These are phyloP conservation scores for Parasteatoda tepidariorum DNA, from an alignment of 1,140 invertebrate species.

Conservation along the genomic window DNA sequence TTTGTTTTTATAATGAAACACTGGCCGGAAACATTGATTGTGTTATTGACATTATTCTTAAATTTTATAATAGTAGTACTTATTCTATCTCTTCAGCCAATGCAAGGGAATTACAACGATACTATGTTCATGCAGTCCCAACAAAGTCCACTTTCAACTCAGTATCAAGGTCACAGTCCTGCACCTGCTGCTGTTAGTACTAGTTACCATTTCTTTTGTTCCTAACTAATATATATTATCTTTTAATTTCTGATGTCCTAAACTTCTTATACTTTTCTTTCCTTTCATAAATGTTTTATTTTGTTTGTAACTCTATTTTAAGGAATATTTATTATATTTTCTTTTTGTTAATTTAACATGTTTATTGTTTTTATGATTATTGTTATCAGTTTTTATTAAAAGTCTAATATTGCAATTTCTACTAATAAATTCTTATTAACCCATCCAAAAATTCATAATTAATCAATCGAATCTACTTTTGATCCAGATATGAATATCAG, in stretches of 20 bases:
- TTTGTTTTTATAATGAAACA: background rate
- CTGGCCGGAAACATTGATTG: no score
- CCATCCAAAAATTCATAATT: no score
- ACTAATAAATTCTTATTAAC: no score
- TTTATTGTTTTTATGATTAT: no score
- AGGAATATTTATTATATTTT: background rate
- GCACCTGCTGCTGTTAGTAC: conserved; percentile 46
- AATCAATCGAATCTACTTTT: no score
- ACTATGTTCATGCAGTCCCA: conserved; percentile 49
- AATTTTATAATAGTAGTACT: background rate
- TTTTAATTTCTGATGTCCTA: background rate
- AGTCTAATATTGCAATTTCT: no score
- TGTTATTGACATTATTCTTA: no score
- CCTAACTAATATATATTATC: background rate
- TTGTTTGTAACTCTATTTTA: no score
- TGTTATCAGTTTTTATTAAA: no score
- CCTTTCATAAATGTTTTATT: no score
- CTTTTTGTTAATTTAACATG: no score
- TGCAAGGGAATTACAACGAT: conserved; percentile 58
- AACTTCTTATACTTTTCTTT: background rate
- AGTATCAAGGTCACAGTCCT: conserved; percentile 60
- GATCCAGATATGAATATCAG: no score
- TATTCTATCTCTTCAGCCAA: conserved; percentile 36
- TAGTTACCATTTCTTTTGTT: background rate
- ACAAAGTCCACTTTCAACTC: conserved; percentile 48